phyloP scores from a whole-genome alignment of 2,888 invertebrate genomes.

The Deilephila elpenor region DNA sequence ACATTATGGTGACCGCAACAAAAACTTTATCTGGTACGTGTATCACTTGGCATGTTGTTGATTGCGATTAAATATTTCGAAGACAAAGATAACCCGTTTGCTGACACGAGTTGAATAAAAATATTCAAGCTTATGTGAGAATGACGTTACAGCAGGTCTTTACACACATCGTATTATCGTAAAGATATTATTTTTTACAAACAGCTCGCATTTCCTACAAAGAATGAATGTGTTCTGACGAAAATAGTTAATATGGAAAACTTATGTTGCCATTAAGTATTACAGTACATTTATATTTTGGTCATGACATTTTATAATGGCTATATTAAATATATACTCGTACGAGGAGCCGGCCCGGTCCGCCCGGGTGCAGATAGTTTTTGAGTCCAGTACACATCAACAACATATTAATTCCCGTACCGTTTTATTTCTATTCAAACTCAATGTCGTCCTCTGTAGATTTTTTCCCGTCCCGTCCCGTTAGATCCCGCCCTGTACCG shows the following conservation, averaged over 20 bases:
- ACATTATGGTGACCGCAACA: not conserved
- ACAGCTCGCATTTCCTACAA: not conserved
- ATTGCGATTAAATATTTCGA: constrained; percentile 27
- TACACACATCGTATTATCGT: not conserved
- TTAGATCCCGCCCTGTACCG: too few species aligned
- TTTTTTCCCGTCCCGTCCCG: too few species aligned
- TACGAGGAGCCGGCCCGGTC: too few species aligned
- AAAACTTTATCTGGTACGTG: constrained; percentile 12
- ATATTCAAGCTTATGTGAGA: constrained; percentile 9
- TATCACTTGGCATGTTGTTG: constrained; percentile 25
- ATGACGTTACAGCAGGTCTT: constrained; percentile 6
- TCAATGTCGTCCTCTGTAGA: too few species aligned
- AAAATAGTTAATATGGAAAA: not conserved
- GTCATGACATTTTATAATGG: too few species aligned
- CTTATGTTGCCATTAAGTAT: too few species aligned
- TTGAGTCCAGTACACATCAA: too few species aligned
- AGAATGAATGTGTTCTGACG: not conserved
- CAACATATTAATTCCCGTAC: too few species aligned
- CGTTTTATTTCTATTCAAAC: too few species aligned
- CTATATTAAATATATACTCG: too few species aligned
- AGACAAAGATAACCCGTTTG: constrained; percentile 31
- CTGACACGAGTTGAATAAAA: constrained; percentile 20
- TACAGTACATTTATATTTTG: too few species aligned
- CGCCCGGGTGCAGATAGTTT: too few species aligned
- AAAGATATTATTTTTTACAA: not conserved